Percentiles rank a stretch among this genome's conserved stretches.
Evolutionary conservation across 2,113 vertebrate species (phyloP).

Genomic region (Clupea harengus): DNA sequence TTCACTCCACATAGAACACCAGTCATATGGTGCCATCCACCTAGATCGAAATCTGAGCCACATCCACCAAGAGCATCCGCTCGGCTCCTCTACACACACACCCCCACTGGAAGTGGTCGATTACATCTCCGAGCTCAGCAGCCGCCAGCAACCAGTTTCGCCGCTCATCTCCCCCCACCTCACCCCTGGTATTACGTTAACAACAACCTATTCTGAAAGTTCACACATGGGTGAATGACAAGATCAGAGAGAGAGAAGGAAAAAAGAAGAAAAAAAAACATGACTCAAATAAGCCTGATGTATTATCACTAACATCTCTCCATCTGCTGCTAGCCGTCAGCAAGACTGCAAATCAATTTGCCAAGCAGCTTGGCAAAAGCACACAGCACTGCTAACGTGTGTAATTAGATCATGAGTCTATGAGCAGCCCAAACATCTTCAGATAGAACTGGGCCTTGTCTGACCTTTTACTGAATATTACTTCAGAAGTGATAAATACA

Average conservation of each 20-base stretch:
- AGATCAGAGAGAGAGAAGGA: neutral
- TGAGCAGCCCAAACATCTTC: neutral
- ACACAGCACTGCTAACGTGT: neutral
- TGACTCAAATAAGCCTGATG: neutral
- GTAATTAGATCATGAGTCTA: neutral
- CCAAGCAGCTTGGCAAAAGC: neutral
- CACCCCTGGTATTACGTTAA: neutral
- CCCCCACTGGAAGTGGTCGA: neutral
- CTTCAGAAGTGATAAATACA: neutral
- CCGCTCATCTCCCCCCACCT: neutral
- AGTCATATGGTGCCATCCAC: no score
- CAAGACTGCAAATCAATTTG: neutral
- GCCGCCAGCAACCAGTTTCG: neutral
- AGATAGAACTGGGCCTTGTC: neutral
- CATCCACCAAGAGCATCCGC: neutral
- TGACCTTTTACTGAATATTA: neutral
- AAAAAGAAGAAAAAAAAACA: neutral
- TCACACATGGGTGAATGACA: neutral
- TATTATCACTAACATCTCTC: neutral
- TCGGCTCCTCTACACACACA: neutral
- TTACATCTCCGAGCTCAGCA: neutral
- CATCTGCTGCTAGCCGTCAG: neutral
- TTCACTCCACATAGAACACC: no score
- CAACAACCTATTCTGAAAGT: neutral
- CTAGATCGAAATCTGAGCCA: neutral